A percentile compares a stretch with the other conserved stretches of the same genome.
phyloP scores from a whole-genome alignment of 2,113 vertebrate genomes.

The Ifrita kowaldi region DNA sequence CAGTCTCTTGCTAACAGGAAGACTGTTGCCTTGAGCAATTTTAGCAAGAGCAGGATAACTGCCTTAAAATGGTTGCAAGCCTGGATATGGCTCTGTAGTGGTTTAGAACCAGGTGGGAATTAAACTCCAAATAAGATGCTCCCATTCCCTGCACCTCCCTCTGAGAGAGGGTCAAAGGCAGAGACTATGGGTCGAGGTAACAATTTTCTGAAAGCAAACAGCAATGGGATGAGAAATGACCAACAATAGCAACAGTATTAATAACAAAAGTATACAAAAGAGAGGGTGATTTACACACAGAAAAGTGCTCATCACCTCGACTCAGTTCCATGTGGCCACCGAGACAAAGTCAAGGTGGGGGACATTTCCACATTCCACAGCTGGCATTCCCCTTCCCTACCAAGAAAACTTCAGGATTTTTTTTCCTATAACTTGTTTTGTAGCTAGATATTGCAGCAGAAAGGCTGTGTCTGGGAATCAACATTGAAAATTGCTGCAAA shows the following conservation, averaged over 20 bases:
- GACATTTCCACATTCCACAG: neutral
- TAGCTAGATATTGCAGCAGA: neutral
- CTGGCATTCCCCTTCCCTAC: neutral
- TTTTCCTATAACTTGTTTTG: neutral
- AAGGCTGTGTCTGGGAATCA: neutral
- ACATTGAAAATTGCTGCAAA: neutral
- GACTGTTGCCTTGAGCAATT: neutral
- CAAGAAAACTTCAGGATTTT: neutral
- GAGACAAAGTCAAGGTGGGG: neutral
- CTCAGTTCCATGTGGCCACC: neutral
- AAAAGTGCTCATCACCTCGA: neutral
- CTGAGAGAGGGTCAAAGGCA: neutral
- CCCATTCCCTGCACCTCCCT: neutral
- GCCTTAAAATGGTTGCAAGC: neutral
- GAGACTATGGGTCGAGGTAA: neutral
- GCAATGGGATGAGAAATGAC: neutral
- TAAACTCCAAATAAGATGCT: neutral
- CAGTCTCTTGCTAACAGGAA: neutral
- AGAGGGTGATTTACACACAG: neutral
- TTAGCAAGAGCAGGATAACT: neutral
- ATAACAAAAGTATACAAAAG: neutral
- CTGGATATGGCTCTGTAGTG: neutral
- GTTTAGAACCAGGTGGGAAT: neutral
- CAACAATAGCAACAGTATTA: neutral
- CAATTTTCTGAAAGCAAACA: neutral